Evolutionary conservation across 2,797 vertebrate species (phyloP), one percentile per base, ranked within the genome.

Genomic region (Falco novaeseelandiae): DNA sequence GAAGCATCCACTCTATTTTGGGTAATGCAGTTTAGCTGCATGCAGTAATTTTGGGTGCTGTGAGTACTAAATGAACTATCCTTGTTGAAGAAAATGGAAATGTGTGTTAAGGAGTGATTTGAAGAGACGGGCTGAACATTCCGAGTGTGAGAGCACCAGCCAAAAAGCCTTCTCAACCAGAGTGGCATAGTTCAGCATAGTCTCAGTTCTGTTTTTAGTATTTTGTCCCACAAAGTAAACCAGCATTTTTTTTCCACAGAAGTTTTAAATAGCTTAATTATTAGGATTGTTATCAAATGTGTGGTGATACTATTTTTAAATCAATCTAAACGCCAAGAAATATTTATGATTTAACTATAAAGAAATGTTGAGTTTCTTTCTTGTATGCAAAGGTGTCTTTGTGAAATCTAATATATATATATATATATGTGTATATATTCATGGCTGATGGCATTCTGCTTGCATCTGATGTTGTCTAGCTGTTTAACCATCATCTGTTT

Each of bases 1-100:
- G 73, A 89, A 65, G 29, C 73, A 80, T 79, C 38, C 30, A 19
- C 15, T 93, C 79, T 95, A 67, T 94, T 95, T 96, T 79, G 91
- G 74, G 78, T 73, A 92, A 55, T 69, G 59, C 58, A 69, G 2
- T 90, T 85, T 40, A 92, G 55, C 58, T 93, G 22, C 11, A 17
- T 79, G 67, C 19, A 8, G 27, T 87, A 80, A 48, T 80, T 92
- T 79, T 44, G 67, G 55, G 71, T 85, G 74, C 11, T 82, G 10
- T 73, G 74, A 52, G 61, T 76, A 34, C 44, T 73, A 89, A 85
- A 90, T 71, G 44, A 87, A 92, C 58, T 76, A 83, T 81, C 29
- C 30, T 42, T 67, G 30, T 58, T 79, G 78, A 81, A 86, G 44
- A 67, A 88, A 83, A 49, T 88, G 40, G 78, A 92, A 92, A 70